A percentile compares a stretch with the other conserved stretches of the same genome.
Conservation (phyloP, 1,140 invertebrate species). For the Zaprionus camerounensis region DNA sequence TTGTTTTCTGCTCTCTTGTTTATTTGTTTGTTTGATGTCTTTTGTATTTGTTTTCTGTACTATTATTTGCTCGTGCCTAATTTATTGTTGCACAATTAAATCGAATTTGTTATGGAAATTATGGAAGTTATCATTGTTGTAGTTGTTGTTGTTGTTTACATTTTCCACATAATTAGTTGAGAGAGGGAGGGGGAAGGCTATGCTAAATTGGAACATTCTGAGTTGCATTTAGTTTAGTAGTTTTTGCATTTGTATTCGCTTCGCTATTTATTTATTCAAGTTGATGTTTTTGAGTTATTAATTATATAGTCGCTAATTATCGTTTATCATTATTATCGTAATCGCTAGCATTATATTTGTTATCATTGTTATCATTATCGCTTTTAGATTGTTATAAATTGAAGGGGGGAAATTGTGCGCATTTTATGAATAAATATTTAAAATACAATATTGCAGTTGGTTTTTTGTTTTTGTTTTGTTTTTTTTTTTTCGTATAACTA, state of each 20-base stretch:
- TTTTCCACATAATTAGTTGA: constrained; percentile 72
- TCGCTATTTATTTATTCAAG: constrained; percentile 36
- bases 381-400: constrained; percentile 38
- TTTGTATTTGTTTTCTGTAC: constrained; percentile 33
- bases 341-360: constrained; percentile 49
- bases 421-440: constrained; percentile 81
- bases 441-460: constrained; percentile 80
- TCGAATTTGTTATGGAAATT: constrained; percentile 65
- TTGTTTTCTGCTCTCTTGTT: constrained; percentile 25
- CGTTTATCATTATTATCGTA: constrained; percentile 41
- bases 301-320: constrained; percentile 71
- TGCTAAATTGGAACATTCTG: constrained; percentile 80
- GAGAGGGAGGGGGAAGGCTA: constrained; percentile 27
- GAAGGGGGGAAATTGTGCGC: constrained; percentile 29
- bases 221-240: constrained; percentile 69
- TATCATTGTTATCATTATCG: constrained; percentile 43
- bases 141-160: constrained; percentile 27
- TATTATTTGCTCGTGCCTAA: constrained; percentile 53
- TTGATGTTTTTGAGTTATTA: constrained; percentile 55
- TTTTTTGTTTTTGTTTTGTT: constrained; percentile 36
- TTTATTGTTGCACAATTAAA: constrained; percentile 71
- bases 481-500: constrained; percentile 29
- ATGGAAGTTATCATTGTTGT: constrained; percentile 24
- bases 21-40: constrained; percentile 44
- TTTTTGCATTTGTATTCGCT: constrained; percentile 53